Evolutionary conservation across 2,797 vertebrate species (phyloP).

Genomic region (Ataeniobius toweri): DNA sequence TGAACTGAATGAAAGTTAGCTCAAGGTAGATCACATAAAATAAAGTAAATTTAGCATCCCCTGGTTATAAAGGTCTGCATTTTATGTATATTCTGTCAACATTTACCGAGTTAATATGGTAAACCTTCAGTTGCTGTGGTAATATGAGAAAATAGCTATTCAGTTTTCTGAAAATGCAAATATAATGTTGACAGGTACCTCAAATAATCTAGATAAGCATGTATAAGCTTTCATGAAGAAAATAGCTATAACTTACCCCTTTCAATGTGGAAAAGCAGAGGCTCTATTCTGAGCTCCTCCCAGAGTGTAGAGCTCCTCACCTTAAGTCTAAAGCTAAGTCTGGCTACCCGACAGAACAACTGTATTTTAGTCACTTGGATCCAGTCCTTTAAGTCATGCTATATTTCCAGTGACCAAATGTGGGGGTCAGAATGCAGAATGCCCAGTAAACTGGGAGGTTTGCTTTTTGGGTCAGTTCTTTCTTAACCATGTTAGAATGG

Average conservation of each 20-base stretch:
- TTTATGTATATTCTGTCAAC: constrained; percentile 13
- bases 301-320: not conserved
- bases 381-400: not conserved
- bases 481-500: not conserved
- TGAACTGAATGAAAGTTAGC: constrained; percentile 29
- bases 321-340: no score
- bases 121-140: not conserved
- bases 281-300: not conserved
- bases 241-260: not conserved
- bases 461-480: not conserved
- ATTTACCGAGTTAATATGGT: not conserved
- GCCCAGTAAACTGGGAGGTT: not conserved
- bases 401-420: not conserved
- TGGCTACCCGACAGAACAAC: not conserved
- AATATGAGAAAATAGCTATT: not conserved
- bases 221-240: no score
- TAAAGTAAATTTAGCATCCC: constrained; percentile 16
- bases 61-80: not conserved
- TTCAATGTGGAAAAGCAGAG: not conserved
- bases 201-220: no score
- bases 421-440: not conserved
- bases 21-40: constrained; percentile 19
- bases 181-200: not conserved
- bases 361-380: not conserved
- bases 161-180: not conserved